Base-by-base conservation (phyloP, 2,888 invertebrate genomes). In the Tolmerus cingulatus region DNA sequence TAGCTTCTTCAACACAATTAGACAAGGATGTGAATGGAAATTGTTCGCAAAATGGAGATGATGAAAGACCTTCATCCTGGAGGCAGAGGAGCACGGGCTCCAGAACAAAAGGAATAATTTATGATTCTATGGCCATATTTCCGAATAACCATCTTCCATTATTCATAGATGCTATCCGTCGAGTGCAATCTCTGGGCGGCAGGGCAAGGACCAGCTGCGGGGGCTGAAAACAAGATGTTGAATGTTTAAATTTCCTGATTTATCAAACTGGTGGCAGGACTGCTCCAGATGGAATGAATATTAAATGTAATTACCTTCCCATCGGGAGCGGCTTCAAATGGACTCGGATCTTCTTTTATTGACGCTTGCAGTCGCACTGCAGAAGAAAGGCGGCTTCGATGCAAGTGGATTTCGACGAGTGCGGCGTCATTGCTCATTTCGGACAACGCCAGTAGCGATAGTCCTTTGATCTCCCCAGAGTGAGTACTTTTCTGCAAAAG, bases 131-230 rank as follows among this genome's bases (percentile, higher is more conserved):
- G 55, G 55, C 81, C 81, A 81, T 81, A 81, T 81, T 81, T 81
- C 81, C 81, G 81, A 81, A 81, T 81, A 81, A 81, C 16, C 81
- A 16, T 81, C 81, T 34, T 81, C 30, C 81, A 81, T 81, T 81
- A 81, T 81, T 81, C 81, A 81, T 51, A 81, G 81, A 81, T 81
- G 81, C 27, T 81, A 55, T 81, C 81, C 55, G 81, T 81, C 40
- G 55, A 81, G 51, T 55, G 81, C 81, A 51, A 51, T 57, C 23
- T 27, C 66, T 16, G 27, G 51, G 1, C 46, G 14, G 23, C 23
- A 81, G 27, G 34, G 66, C 23, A 66, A 12, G 23, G 66, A 66
- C 3, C 27, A 19, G 23, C 27, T 66, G 66, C 12, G 27, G 23
- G 46, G 55, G 55, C 12, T 9, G 55, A 51, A 81, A 81, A 81